Percentiles rank a stretch among this genome's conserved stretches.
Evolutionary conservation across 1,140 invertebrate species (phyloP).

Genomic region (Ganaspis sp.): DNA sequence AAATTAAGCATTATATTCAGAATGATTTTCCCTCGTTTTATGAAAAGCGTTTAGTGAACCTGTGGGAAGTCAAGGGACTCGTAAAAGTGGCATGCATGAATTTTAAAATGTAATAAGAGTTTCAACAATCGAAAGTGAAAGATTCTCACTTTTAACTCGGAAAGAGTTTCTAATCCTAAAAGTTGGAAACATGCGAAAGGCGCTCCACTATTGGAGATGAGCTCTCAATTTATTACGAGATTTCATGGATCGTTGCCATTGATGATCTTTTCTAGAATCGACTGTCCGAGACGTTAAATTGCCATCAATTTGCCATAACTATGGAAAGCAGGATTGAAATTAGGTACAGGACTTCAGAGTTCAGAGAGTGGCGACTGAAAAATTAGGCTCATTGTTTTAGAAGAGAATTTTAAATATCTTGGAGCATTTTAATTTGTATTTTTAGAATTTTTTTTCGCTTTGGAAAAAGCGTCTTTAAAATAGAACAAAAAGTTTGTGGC

Average conservation of each 20-base stretch:
- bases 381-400: not conserved
- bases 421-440: no score
- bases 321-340: constrained; percentile 43
- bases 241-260: constrained; percentile 43
- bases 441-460: no score
- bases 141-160: constrained; percentile 62
- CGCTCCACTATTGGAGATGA: constrained; percentile 40
- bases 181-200: constrained; percentile 20
- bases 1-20: not conserved
- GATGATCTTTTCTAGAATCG: constrained; percentile 37
- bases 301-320: constrained; percentile 54
- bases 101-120: constrained; percentile 45
- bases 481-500: no score
- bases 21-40: not conserved
- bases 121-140: constrained; percentile 69
- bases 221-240: constrained; percentile 48
- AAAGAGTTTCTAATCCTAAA: constrained; percentile 56
- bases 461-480: no score
- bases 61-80: not conserved
- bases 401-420: constrained; percentile 14
- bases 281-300: constrained; percentile 29
- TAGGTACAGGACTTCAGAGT: not conserved
- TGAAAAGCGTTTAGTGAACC: not conserved
- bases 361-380: not conserved
- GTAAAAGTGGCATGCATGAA: not conserved